Percentiles rank a stretch among this genome's conserved stretches.
phyloP scores from a whole-genome alignment of 2,888 invertebrate species.

The Mythimna lalbum region DNA sequence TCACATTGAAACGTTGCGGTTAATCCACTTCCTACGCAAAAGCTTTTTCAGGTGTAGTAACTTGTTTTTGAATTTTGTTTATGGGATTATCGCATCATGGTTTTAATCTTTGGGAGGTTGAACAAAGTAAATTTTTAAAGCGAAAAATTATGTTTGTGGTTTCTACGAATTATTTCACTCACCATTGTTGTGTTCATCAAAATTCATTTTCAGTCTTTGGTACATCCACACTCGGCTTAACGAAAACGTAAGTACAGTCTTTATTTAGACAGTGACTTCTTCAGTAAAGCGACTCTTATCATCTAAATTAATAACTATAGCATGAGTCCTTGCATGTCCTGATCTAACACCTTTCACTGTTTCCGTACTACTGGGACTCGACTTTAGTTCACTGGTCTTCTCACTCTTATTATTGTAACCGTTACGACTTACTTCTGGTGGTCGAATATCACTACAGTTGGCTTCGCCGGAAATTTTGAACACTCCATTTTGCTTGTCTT shows the following conservation, averaged over 20 bases:
- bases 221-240: slow-evolving; percentile 46
- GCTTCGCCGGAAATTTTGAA: slow-evolving; percentile 88
- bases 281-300: slow-evolving; percentile 95
- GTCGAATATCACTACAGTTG: slow-evolving; percentile 84
- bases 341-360: slow-evolving; percentile 87
- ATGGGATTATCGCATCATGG: neutral
- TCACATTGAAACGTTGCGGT: slow-evolving; percentile 37
- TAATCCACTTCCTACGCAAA: slow-evolving; percentile 36
- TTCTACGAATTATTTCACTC: neutral
- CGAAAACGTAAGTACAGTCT: slow-evolving; percentile 78
- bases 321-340: slow-evolving; percentile 93
- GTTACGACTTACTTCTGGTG: slow-evolving; percentile 83
- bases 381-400: slow-evolving; percentile 78
- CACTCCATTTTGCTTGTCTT: slow-evolving; percentile 84
- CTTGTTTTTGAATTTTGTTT: slow-evolving; percentile 4
- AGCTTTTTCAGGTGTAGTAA: slow-evolving; percentile 14
- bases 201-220: slow-evolving; percentile 22
- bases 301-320: slow-evolving; percentile 95
- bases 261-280: slow-evolving; percentile 93
- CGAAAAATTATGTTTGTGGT: neutral
- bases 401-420: slow-evolving; percentile 82
- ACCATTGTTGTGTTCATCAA: neutral
- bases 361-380: slow-evolving; percentile 82
- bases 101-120: neutral
- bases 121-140: neutral